Conservation (phyloP, 1,140 invertebrate species). For the Rhopalosiphum padi region DNA sequence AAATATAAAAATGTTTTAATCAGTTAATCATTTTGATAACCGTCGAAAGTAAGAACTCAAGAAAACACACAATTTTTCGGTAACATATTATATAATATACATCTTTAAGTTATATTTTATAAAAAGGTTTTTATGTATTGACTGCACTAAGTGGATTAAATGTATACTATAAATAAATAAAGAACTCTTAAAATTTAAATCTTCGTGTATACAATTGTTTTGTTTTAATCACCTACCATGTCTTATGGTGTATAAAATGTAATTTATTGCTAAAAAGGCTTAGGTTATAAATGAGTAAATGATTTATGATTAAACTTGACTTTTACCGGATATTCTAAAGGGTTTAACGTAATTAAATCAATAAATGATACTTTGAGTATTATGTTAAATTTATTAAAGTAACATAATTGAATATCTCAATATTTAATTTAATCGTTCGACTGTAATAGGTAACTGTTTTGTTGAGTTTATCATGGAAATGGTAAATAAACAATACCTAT, state of each 20-base stretch:
- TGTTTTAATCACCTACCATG: background rate
- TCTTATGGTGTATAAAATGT: background rate
- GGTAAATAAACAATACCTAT: background rate
- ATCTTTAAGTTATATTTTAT: background rate
- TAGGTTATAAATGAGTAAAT: background rate
- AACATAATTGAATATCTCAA: background rate
- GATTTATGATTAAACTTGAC: background rate
- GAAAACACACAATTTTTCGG: background rate
- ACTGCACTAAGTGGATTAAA: background rate
- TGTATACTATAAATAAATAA: background rate
- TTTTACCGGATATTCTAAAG: background rate
- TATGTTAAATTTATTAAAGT: background rate
- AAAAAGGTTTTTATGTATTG: background rate
- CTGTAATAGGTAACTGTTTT: background rate
- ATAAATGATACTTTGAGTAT: background rate
- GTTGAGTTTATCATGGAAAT: background rate
- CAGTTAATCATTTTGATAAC: background rate
- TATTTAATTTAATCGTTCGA: background rate
- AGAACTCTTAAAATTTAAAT: background rate
- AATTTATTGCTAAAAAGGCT: background rate
- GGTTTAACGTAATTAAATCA: background rate
- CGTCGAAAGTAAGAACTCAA: background rate
- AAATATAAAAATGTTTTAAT: background rate
- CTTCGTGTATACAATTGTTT: background rate
- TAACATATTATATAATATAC: too few species aligned